Conservation (phyloP, 64 coral and sea anemone genomes). For the Hydrozoanthus tunicans region DNA sequence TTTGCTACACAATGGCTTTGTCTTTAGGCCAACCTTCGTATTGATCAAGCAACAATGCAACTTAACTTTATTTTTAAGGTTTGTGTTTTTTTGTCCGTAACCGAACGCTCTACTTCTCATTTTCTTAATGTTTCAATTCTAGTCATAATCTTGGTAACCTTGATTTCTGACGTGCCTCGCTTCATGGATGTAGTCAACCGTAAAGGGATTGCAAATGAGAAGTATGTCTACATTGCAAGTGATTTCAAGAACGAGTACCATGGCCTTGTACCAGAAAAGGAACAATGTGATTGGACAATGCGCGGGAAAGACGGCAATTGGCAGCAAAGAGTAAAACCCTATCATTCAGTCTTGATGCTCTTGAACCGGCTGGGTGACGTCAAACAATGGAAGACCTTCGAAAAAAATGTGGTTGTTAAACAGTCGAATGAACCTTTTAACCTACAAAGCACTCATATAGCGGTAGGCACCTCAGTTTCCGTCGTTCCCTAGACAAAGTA, state of each 20-base stretch:
- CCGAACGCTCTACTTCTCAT: neutral
- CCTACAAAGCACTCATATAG: neutral
- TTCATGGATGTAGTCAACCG: conserved; percentile 57
- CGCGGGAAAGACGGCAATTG: conserved; percentile 5
- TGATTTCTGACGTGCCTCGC: conserved; percentile 23
- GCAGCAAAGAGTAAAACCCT: conserved; percentile 32
- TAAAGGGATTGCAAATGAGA: conserved; percentile 75
- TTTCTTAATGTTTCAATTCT: neutral
- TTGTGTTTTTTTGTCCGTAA: neutral
- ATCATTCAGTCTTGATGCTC: conserved; percentile 74
- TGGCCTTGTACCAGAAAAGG: neutral
- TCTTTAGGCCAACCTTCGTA: too few species aligned
- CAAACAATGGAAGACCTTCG: conserved; percentile 23
- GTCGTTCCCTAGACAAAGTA: neutral
- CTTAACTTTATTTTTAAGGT: too few species aligned
- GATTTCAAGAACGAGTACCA: conserved; percentile 47
- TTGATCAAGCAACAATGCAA: too few species aligned
- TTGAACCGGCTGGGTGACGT: conserved; percentile 51
- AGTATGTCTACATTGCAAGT: conserved; percentile 82
- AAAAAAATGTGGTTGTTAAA: neutral
- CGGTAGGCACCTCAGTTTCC: neutral
- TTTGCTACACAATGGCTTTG: too few species aligned
- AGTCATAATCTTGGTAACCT: conserved; percentile 75
- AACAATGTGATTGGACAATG: conserved; percentile 56
- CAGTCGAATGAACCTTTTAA: conserved; percentile 31